Conservation (phyloP, 2,113 vertebrate species). For the Cettia cetti region DNA sequence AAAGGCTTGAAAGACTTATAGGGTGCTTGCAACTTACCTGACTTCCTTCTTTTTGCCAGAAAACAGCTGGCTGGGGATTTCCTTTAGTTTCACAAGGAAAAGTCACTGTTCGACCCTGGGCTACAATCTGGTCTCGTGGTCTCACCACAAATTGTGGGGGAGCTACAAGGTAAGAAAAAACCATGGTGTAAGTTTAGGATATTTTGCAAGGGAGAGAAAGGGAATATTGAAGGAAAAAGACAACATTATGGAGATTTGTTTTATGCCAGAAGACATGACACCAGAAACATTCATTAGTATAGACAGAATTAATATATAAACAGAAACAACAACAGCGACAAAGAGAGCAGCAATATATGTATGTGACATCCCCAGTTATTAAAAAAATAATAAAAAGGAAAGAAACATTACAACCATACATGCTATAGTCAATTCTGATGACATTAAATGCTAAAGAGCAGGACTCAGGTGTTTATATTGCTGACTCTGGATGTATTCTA, state of each 20-base stretch:
- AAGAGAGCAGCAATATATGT: neutral
- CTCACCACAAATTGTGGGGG: conserved; percentile 97
- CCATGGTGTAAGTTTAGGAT: conserved; percentile 8
- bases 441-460: neutral
- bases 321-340: conserved; percentile 20
- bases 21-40: conserved; percentile 79
- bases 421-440: neutral
- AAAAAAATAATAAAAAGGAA: neutral
- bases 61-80: conserved; percentile 96
- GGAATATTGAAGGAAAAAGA: conserved; percentile 17
- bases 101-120: conserved; percentile 91
- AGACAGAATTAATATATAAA: conserved; percentile 36
- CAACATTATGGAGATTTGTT: neutral
- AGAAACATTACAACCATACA: conserved; percentile 1
- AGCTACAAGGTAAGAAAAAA: conserved; percentile 80
- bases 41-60: conserved; percentile 98
- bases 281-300: conserved; percentile 20
- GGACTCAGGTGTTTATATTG: neutral
- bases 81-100: conserved; percentile 98
- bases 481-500: neutral
- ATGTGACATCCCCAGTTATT: neutral
- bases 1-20: neutral
- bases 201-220: conserved; percentile 1
- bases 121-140: conserved; percentile 96
- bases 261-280: conserved; percentile 30